Base-by-base conservation (phyloP, 2,888 invertebrate genomes). In the Leptogaster cylindrica region DNA sequence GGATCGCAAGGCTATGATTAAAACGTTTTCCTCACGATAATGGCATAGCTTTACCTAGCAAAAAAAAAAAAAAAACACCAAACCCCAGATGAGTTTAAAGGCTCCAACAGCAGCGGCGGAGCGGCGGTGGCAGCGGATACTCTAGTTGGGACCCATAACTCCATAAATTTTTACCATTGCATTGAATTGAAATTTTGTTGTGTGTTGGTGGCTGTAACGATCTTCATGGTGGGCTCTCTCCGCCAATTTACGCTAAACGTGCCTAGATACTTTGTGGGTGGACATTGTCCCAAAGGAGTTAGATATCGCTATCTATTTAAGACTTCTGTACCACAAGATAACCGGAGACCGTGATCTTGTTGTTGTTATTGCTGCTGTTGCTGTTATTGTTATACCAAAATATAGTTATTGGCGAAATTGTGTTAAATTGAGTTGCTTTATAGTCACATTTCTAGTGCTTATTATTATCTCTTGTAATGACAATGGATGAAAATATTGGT, bases 241-340 rank as follows among this genome's bases (percentile, higher is more conserved):
- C 20, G 39, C 36, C 55, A 55, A 55, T 55, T 55, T 55, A 39
- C 55, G 55, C 55, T 55, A 55, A 55, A 55, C 55, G 55, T 55
- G 55, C 39, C 55, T 36, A 39, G 36, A 25, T 55, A 55, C 18
- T 7, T 31, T 14, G 55, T 55, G 55, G 55, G 55, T 55, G 55
- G 55, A 55, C 55, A 55, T 55, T 55, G 55, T 55, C 55, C 55
- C 55, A 55, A 55, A 55, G 55, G 55, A 55, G 55, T 39, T n/a
- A 55, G 36, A 36, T 36, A 55, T 33, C 39, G 36, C 12, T 55
- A 55, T 55, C 55, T 55, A 25, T 33, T 39, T 6, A 36, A n/a
- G 36, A 55, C 55, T 55, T 55, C 55, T 55, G 55, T 16, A n/a
- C n/a, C n/a, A n/a, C n/a, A n/a, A n/a, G n/a, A n/a, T n/a, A n/a